A percentile compares a stretch with the other conserved stretches of the same genome.
phyloP scores from a whole-genome alignment of 1,140 invertebrate species.

The Heliconius eleuchia region DNA sequence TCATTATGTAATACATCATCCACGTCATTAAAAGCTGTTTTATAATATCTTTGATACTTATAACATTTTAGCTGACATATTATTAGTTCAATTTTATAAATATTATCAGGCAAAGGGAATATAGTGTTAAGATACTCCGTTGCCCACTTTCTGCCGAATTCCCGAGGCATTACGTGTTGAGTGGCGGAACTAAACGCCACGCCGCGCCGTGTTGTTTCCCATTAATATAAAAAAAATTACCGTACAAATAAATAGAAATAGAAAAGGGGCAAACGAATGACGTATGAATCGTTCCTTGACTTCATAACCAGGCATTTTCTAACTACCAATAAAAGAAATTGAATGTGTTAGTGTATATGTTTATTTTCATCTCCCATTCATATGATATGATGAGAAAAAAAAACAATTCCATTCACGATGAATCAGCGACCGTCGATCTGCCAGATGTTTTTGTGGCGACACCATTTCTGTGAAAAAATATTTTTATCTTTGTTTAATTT shows the following conservation, averaged over 20 bases:
- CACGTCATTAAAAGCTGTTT: background rate
- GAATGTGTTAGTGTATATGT: background rate
- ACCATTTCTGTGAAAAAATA: conserved; percentile 24
- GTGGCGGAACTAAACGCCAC: too few species aligned
- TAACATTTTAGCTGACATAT: background rate
- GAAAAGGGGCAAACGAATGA: background rate
- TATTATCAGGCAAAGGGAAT: too few species aligned
- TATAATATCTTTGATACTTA: background rate
- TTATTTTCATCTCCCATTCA: background rate
- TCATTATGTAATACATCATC: background rate
- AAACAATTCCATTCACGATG: conserved; percentile 32
- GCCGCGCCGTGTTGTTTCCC: background rate
- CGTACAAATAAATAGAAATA: too few species aligned
- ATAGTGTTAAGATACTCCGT: too few species aligned
- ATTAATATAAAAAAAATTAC: too few species aligned
- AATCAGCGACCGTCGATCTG: conserved; percentile 28
- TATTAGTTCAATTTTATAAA: background rate
- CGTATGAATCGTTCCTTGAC: background rate
- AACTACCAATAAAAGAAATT: background rate
- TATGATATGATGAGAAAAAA: background rate
- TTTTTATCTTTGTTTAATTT: conserved; percentile 27
- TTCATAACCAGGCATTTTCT: background rate
- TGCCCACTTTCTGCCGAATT: too few species aligned
- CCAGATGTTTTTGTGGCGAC: conserved; percentile 28
- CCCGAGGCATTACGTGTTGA: too few species aligned